Evolutionary conservation across 2,113 vertebrate species (phyloP).

Genomic region (Dascyllus trimaculatus): DNA sequence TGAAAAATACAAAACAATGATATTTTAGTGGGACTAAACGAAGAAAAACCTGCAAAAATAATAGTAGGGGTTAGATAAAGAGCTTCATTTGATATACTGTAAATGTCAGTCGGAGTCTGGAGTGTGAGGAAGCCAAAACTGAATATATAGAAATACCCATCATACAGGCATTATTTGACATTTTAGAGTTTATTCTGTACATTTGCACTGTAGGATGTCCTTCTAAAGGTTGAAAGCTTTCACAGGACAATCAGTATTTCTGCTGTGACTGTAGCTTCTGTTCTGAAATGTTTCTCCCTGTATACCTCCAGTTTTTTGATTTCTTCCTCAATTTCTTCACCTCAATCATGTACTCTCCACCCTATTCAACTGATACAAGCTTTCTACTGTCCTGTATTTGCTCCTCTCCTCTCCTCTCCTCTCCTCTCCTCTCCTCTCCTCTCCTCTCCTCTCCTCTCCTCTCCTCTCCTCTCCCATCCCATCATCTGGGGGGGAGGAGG

Average conservation of each 20-base stretch:
- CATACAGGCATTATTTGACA: neutral
- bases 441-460: neutral
- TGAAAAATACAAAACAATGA: too few relatives aligned
- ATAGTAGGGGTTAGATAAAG: too few relatives aligned
- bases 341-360: neutral
- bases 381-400: neutral
- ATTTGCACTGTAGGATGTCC: neutral
- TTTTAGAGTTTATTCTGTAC: conserved; percentile 7
- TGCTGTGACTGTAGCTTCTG: conserved; percentile 5
- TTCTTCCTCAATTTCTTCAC: neutral
- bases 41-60: too few relatives aligned
- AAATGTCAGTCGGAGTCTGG: neutral
- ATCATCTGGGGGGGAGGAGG: conserved; percentile 47
- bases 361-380: neutral
- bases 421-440: conserved; percentile 11
- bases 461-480: conserved; percentile 10
- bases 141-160: neutral
- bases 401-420: conserved; percentile 1
- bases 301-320: conserved; percentile 1
- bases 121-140: neutral
- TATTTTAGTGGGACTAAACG: too few relatives aligned
- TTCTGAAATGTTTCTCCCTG: conserved; percentile 1
- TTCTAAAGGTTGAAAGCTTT: neutral
- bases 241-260: neutral
- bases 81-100: too few relatives aligned